A percentile compares a stretch with the other conserved stretches of the same genome.
Evolutionary conservation across 1,140 invertebrate species (phyloP).

Genomic region (Pogonomyrmex californicus): DNA sequence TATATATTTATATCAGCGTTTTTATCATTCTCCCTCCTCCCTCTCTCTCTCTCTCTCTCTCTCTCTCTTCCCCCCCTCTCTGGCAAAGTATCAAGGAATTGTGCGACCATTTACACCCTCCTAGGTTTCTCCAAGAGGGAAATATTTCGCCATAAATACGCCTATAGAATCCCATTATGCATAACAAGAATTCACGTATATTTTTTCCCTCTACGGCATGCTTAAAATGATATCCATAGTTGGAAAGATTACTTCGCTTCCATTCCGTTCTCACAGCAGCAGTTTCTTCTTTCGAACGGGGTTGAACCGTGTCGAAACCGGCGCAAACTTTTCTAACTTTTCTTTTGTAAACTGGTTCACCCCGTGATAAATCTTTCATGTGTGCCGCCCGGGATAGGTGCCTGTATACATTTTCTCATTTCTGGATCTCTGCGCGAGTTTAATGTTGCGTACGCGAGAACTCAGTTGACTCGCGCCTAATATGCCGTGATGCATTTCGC

Average conservation of each 20-base stretch:
- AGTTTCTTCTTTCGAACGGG: conserved; percentile 14
- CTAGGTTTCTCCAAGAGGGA: not conserved
- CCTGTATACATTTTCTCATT: conserved; percentile 38
- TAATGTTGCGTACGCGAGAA: conserved; percentile 46
- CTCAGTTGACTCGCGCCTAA: conserved; percentile 29
- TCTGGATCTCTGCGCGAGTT: conserved; percentile 3
- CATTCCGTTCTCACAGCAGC: not conserved
- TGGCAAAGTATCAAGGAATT: not conserved
- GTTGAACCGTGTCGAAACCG: conserved; percentile 1
- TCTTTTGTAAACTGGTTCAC: conserved; percentile 34
- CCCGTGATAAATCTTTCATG: conserved; percentile 46
- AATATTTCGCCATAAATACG: conserved; percentile 53
- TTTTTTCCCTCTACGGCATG: not conserved
- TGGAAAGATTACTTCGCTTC: conserved; percentile 57
- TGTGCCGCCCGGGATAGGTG: not conserved
- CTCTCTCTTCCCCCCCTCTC: no score
- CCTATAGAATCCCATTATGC: conserved; percentile 13
- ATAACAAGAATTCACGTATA: conserved; percentile 24
- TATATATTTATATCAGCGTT: not conserved
- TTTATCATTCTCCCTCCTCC: not conserved
- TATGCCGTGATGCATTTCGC: conserved; percentile 34
- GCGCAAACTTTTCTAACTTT: conserved; percentile 34
- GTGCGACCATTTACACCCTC: not conserved
- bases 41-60: no score
- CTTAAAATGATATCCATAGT: conserved; percentile 51